Evolutionary conservation across 2,888 invertebrate species (phyloP).

Genomic region (Eudasyphora cyanicolor): DNA sequence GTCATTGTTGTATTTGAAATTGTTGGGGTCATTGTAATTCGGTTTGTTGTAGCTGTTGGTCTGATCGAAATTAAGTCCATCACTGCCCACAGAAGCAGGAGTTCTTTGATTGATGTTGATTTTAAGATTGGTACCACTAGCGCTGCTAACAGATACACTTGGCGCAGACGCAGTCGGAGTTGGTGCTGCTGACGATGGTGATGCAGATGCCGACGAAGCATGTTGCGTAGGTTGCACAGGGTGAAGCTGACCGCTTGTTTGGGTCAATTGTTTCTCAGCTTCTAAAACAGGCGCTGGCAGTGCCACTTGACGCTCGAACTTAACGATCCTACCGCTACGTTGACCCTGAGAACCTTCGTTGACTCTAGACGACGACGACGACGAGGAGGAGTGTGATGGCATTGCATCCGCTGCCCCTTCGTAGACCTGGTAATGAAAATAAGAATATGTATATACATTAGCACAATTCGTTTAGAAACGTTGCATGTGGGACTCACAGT

Average conservation of each 20-base stretch:
- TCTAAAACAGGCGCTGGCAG: constrained; percentile 71
- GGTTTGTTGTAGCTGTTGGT: constrained; percentile 70
- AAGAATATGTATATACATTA: neutral
- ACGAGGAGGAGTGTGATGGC: constrained; percentile 66
- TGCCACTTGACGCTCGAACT: constrained; percentile 76
- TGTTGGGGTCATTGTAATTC: constrained; percentile 68
- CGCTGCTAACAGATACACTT: constrained; percentile 32
- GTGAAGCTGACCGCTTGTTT: constrained; percentile 33
- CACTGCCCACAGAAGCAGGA: constrained; percentile 39
- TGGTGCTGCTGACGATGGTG: constrained; percentile 40
- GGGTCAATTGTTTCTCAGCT: constrained; percentile 66
- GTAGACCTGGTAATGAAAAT: constrained; percentile 71
- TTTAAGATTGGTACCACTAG: constrained; percentile 40
- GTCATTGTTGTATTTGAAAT: constrained; percentile 68
- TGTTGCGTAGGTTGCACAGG: constrained; percentile 22
- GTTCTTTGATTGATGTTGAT: constrained; percentile 43
- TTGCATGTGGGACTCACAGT: constrained; percentile 70
- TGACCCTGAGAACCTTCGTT: constrained; percentile 65
- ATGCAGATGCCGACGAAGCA: constrained; percentile 43
- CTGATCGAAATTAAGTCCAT: constrained; percentile 64
- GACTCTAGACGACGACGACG: constrained; percentile 38
- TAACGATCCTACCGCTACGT: constrained; percentile 52
- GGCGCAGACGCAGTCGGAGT: constrained; percentile 32
- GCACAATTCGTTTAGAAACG: neutral
- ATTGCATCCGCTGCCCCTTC: constrained; percentile 74